Evolutionary conservation across 2,113 vertebrate species (phyloP).

Genomic region (Stigmatopora argus): DNA sequence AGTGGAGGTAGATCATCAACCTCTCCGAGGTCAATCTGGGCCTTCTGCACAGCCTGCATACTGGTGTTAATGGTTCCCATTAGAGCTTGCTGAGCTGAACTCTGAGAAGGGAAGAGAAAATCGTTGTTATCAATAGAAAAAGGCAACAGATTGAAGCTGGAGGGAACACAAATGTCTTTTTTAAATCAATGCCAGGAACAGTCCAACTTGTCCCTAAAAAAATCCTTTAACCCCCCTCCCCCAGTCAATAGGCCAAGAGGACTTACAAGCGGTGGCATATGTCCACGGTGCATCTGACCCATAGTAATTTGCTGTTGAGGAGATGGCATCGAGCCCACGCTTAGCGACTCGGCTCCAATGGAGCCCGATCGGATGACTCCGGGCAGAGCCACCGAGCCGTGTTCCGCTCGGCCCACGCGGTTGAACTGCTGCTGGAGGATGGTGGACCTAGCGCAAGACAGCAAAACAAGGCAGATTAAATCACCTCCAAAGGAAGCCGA

Average conservation of each 20-base stretch:
- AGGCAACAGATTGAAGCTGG: no score
- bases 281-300: slow-evolving; percentile 95
- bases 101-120: slow-evolving; percentile 65
- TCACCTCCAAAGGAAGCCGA: slow-evolving; percentile 2
- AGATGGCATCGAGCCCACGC: slow-evolving; percentile 91
- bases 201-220: background rate
- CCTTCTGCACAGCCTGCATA: slow-evolving; percentile 96
- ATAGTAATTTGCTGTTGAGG: slow-evolving; percentile 92
- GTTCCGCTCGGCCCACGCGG: slow-evolving; percentile 85
- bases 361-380: slow-evolving; percentile 95
- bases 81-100: slow-evolving; percentile 93
- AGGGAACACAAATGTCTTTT: no score
- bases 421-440: slow-evolving; percentile 98
- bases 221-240: background rate
- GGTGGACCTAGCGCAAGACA: slow-evolving; percentile 57
- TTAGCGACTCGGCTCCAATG: slow-evolving; percentile 88
- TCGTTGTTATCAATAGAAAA: background rate
- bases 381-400: slow-evolving; percentile 87
- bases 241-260: slow-evolving; percentile 6
- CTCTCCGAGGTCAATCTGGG: slow-evolving; percentile 86
- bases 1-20: slow-evolving; percentile 89
- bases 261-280: slow-evolving; percentile 93
- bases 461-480: slow-evolving; percentile 5
- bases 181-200: background rate
- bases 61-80: slow-evolving; percentile 98